Evolutionary conservation across 2,888 invertebrate species (phyloP).

Genomic region (Aphodius sticticus): DNA sequence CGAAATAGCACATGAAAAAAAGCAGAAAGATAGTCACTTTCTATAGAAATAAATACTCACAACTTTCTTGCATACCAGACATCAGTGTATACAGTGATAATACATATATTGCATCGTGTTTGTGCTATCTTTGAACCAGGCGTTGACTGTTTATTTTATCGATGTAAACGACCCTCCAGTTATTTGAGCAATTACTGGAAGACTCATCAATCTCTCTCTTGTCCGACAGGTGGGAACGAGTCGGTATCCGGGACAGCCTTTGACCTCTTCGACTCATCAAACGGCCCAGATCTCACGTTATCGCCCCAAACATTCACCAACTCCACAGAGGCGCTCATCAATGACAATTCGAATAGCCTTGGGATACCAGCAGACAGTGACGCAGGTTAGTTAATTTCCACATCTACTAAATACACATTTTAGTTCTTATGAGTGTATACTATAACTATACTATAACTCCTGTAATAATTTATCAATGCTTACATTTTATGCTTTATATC

Average conservation of each 20-base stretch:
- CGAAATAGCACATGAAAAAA: too few relatives aligned
- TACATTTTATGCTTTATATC: too few relatives aligned
- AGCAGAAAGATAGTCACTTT: too few relatives aligned
- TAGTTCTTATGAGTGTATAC: too few relatives aligned
- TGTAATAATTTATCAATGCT: too few relatives aligned
- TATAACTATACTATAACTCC: too few relatives aligned
- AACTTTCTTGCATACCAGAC: too few relatives aligned
- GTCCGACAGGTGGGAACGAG: constrained; percentile 54
- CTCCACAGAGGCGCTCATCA: constrained; percentile 70
- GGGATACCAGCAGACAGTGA: constrained; percentile 68
- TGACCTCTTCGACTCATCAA: constrained; percentile 68
- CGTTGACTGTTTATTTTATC: not conserved
- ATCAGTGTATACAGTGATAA: too few relatives aligned
- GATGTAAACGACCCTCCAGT: not conserved
- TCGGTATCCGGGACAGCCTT: constrained; percentile 60
- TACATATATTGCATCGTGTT: constrained; percentile 12
- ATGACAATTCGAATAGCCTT: constrained; percentile 70
- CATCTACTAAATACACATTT: constrained; percentile 17
- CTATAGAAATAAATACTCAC: too few relatives aligned
- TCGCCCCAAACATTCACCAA: constrained; percentile 71
- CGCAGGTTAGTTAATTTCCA: constrained; percentile 60
- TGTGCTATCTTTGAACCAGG: not conserved
- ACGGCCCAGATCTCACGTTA: constrained; percentile 68
- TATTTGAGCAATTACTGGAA: not conserved
- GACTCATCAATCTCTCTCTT: constrained; percentile 32